Conservation (phyloP, 2,113 vertebrate species). For the Acanthochromis polyacanthus region DNA sequence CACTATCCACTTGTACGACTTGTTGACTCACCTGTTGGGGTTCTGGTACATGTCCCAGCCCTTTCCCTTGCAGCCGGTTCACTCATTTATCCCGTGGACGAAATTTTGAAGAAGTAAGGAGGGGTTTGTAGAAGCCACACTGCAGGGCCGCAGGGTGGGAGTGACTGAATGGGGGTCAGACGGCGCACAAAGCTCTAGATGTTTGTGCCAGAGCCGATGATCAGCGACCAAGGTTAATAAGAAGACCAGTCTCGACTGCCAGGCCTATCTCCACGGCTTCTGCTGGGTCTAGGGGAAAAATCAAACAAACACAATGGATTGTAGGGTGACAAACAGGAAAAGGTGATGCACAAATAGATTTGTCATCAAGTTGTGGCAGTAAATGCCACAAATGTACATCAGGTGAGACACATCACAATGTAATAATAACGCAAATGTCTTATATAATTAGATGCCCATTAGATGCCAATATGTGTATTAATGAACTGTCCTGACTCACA, state of each 20-base stretch:
- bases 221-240: conserved; percentile 52
- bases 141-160: conserved; percentile 40
- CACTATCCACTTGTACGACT: not conserved
- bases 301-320: conserved; percentile 13
- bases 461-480: not conserved
- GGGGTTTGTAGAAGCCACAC: conserved; percentile 52
- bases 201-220: conserved; percentile 38
- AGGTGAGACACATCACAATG: conserved; percentile 5
- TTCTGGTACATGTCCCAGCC: conserved; percentile 85
- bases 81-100: conserved; percentile 84
- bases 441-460: not conserved
- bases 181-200: conserved; percentile 53
- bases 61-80: conserved; percentile 77
- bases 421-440: not conserved
- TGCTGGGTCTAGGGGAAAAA: conserved; percentile 59
- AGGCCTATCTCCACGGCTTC: conserved; percentile 70
- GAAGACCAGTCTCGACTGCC: conserved; percentile 44
- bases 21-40: conserved; percentile 82
- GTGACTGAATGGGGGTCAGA: conserved; percentile 25
- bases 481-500: not conserved
- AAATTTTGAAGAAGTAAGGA: conserved; percentile 62
- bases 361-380: not conserved
- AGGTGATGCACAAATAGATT: not conserved
- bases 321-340: conserved; percentile 7
- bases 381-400: not conserved